phyloP scores from a whole-genome alignment of 2,113 vertebrate species.

The Phalacrocorax brasilianus region DNA sequence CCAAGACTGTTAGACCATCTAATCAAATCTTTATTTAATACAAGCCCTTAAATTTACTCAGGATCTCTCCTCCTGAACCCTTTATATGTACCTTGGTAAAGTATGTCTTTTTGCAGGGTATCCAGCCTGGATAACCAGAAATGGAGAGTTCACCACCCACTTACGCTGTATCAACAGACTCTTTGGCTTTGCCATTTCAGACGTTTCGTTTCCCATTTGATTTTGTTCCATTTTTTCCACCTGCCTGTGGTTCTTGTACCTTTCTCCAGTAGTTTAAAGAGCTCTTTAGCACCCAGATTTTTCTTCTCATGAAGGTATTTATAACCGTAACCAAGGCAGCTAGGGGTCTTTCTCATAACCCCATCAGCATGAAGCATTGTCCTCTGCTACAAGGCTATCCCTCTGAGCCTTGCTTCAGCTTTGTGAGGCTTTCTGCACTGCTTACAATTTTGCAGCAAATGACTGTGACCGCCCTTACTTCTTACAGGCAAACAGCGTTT shows the following conservation, averaged over 20 bases:
- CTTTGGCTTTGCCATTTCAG: rapidly evolving
- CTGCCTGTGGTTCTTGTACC: neutral
- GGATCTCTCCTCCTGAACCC: neutral
- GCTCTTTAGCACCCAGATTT: neutral
- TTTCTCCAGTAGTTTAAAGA: neutral
- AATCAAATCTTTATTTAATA: neutral
- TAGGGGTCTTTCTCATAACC: neutral
- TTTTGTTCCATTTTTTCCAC: neutral
- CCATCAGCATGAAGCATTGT: neutral
- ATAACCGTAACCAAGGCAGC: neutral
- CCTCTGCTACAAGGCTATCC: neutral
- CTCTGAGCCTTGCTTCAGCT: neutral
- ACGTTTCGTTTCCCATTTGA: neutral
- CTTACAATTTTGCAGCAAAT: neutral
- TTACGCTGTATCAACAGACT: neutral
- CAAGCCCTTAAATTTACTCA: neutral
- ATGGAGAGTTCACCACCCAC: neutral
- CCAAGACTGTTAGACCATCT: neutral
- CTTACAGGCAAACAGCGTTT: neutral
- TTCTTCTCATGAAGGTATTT: neutral
- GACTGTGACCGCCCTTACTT: neutral
- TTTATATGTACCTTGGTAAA: neutral
- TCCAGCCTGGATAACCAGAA: neutral
- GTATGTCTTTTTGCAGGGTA: neutral
- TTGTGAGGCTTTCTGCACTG: neutral